These are phyloP conservation scores for Tetragnatha versicolor DNA, from an alignment of 1,140 invertebrate species.

Conservation along the genomic window DNA sequence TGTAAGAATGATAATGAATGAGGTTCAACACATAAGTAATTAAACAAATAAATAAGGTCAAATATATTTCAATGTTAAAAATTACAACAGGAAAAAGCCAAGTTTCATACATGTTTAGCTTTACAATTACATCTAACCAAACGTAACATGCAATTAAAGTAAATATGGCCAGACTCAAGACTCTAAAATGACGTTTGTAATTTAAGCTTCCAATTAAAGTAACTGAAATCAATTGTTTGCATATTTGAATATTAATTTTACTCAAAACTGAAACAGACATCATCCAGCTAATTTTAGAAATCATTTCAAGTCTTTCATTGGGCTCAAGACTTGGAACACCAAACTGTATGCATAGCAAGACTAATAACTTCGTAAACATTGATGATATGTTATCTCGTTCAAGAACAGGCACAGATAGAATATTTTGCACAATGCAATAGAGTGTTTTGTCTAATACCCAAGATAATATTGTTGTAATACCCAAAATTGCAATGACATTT, in stretches of 20 bases:
- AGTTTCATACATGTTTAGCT: slow-evolving; percentile 81
- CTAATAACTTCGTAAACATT: slow-evolving; percentile 93
- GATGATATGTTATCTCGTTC: slow-evolving; percentile 88
- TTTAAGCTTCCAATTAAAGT: slow-evolving; percentile 86
- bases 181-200: slow-evolving; percentile 78
- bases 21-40: slow-evolving; percentile 89
- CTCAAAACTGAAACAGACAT: slow-evolving; percentile 89
- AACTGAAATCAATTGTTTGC: slow-evolving; percentile 85
- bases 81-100: slow-evolving; percentile 90
- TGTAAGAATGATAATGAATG: slow-evolving; percentile 81
- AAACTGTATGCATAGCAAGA: slow-evolving; percentile 90
- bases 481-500: slow-evolving; percentile 84
- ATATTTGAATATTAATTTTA: slow-evolving; percentile 75
- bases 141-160: slow-evolving; percentile 81
- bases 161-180: slow-evolving; percentile 81
- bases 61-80: slow-evolving; percentile 81
- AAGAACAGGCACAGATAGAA: slow-evolving; percentile 80
- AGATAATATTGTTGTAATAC: slow-evolving; percentile 89
- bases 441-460: slow-evolving; percentile 86
- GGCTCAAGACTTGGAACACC: slow-evolving; percentile 88
- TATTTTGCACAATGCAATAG: slow-evolving; percentile 79
- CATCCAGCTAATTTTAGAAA: slow-evolving; percentile 90
- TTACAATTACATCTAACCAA: slow-evolving; percentile 82
- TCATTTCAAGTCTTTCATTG: slow-evolving; percentile 82
- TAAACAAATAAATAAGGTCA: slow-evolving; percentile 78